A percentile compares a stretch with the other conserved stretches of the same genome.
phyloP scores from a whole-genome alignment of 2,797 vertebrate genomes.

The Halcyon badia region DNA sequence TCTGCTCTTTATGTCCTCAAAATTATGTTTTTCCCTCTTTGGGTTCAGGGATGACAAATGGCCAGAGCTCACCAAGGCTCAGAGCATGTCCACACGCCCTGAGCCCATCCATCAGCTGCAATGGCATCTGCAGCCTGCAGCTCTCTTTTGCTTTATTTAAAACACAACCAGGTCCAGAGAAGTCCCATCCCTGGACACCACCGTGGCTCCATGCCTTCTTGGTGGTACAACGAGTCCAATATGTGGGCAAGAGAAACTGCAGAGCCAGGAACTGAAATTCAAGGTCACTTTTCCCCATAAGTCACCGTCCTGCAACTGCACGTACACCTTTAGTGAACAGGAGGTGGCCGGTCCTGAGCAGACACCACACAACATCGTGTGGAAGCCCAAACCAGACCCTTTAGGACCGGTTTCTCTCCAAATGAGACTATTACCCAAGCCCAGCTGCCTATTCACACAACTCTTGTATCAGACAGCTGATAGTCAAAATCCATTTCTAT shows the following conservation, averaged over 20 bases:
- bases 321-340: rapidly evolving
- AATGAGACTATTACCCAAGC: background rate
- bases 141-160: background rate
- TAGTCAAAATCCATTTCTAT: background rate
- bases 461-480: background rate
- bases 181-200: background rate
- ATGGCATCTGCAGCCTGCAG: background rate
- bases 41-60: background rate
- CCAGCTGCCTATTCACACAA: background rate
- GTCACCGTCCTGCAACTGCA: background rate
- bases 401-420: background rate
- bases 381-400: background rate
- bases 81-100: background rate
- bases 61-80: background rate
- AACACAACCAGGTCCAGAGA: background rate
- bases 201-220: background rate
- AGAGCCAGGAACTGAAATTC: background rate
- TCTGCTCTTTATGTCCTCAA: background rate
- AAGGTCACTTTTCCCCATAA: rapidly evolving
- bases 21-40: background rate
- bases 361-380: background rate
- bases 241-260: rapidly evolving
- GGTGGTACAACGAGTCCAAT: background rate
- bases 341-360: background rate
- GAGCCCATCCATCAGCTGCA: background rate